Evolutionary conservation across 2,113 vertebrate species (phyloP).

Genomic region (Picathartes gymnocephalus): DNA sequence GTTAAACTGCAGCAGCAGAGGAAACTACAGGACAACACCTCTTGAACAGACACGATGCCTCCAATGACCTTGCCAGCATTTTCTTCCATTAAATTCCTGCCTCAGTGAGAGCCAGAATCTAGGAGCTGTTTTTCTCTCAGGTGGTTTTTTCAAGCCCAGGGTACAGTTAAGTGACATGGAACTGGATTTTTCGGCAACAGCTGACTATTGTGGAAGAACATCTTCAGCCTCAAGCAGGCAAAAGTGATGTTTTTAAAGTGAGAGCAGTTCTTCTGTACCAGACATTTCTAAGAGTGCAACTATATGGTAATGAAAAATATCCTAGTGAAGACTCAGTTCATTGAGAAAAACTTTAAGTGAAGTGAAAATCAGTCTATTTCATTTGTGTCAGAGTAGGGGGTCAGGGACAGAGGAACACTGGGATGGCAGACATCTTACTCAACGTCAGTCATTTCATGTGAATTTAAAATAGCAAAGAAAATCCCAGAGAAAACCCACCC

Average conservation of each 20-base stretch:
- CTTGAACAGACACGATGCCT: neutral
- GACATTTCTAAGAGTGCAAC: neutral
- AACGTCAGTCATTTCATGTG: fast-evolving
- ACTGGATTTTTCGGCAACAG: neutral
- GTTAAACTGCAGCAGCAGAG: neutral
- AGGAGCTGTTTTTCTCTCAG: neutral
- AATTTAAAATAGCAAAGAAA: neutral
- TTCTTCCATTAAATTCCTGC: neutral
- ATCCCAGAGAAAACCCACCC: neutral
- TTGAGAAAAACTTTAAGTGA: neutral
- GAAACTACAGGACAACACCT: neutral
- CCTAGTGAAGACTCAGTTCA: neutral
- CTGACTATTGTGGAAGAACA: neutral
- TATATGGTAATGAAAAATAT: neutral
- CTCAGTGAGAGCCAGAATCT: neutral
- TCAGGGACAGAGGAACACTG: neutral
- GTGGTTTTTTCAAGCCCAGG: neutral
- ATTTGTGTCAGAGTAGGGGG: neutral
- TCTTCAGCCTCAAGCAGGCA: neutral
- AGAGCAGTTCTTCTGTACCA: neutral
- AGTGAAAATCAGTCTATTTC: neutral
- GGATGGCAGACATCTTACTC: neutral
- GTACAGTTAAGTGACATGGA: neutral
- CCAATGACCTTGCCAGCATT: neutral
- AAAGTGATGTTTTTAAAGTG: neutral